Evolutionary conservation across 1,140 invertebrate genomes (phyloP), one percentile per base, ranked within the genome.

Genomic region (Macrosteles quadrilineatus): DNA sequence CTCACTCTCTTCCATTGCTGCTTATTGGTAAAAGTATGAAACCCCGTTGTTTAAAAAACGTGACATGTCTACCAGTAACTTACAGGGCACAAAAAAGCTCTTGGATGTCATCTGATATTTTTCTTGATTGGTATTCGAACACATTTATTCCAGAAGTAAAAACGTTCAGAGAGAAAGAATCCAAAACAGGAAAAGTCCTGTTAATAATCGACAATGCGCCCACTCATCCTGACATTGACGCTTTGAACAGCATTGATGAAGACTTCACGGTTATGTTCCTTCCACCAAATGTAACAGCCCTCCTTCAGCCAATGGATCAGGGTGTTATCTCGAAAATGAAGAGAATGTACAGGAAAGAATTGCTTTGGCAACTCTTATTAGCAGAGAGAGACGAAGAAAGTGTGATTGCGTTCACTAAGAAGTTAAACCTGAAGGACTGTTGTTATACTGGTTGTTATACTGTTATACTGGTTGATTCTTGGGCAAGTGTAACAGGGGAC

Each of bases 1-100:
- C 70, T 21, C 75, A 77, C 30, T 76, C 75, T 77, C 69, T 80
- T 43, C 77, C 78, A 62, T 68, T 82, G 36, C 59, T 53, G 11
- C 11, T 19, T 19, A 53, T 53, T 17, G 9, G 47, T 6, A 53
- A 53, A 53, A 14, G 47, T 77, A 66, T 47, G n/a, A 75, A 73
- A 36, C 75, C 75, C 2, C 32, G 72, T 40, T 67, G 78, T 47
- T 75, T 75, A 40, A 73, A 74, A n/a, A n/a, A n/a, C n/a, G n/a
- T n/a, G n/a, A n/a, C n/a, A n/a, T n/a, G n/a, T n/a, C n/a, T n/a
- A n/a, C n/a, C 73, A 9, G 45, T 77, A 2, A 19, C 29, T 11
- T 75, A 76, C 50, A 66, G 45, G 21, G 30, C 47, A 11, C 69
- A 76, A 70, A 72, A 67, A 29, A 75, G 70, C 55, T 72, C 73